These are phyloP conservation scores for Rhipidura dahli DNA, from an alignment of 2,113 vertebrate species.

Conservation along the genomic window DNA sequence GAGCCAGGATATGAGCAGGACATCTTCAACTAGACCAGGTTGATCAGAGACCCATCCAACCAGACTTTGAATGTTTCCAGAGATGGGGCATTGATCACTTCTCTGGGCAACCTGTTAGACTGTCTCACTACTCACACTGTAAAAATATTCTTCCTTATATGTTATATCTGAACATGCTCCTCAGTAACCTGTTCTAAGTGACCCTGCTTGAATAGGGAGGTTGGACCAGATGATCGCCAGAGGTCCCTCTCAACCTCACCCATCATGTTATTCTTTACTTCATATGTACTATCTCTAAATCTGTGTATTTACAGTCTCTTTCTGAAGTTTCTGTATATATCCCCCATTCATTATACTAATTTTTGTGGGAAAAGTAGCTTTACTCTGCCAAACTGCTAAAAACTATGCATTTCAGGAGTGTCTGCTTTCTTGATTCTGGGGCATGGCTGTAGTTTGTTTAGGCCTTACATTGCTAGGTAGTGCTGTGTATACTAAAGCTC, in stretches of 20 bases:
- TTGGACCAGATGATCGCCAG: not conserved
- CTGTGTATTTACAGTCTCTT: not conserved
- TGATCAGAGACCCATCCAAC: not conserved
- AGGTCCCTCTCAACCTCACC: not conserved
- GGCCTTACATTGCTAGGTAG: not conserved
- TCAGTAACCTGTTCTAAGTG: not conserved
- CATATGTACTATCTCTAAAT: fast-evolving
- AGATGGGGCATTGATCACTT: not conserved
- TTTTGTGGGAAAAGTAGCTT: not conserved
- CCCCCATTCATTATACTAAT: not conserved
- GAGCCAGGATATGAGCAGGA: not conserved
- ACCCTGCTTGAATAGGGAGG: not conserved
- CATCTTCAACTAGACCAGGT: not conserved
- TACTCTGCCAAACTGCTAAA: not conserved
- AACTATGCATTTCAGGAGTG: fast-evolving
- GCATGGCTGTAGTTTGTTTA: not conserved
- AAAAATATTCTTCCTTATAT: not conserved
- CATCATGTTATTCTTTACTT: not conserved
- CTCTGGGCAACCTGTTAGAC: not conserved
- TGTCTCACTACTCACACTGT: not conserved
- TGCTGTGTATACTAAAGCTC: not conserved
- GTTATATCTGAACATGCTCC: not conserved
- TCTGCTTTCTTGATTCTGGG: not conserved
- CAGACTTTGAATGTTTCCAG: not conserved
- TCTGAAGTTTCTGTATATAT: not conserved